Conservation (phyloP, 2,113 vertebrate genomes). For the Larimichthys crocea region DNA sequence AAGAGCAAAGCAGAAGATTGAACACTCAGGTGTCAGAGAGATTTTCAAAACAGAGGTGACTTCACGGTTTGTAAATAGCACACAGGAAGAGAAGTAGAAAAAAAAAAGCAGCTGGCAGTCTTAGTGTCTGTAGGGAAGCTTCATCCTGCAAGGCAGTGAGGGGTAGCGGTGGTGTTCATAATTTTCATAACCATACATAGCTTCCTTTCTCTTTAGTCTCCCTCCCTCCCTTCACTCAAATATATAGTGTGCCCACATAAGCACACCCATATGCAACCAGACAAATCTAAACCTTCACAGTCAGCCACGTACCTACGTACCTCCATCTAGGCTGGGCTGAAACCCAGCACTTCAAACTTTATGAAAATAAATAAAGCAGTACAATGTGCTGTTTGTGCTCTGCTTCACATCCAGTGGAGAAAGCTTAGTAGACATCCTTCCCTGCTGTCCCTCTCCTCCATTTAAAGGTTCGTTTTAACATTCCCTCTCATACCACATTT, state of each 20-base stretch:
- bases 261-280: slow-evolving; percentile 34
- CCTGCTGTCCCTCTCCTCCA: slow-evolving; percentile 66
- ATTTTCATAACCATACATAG: slow-evolving; percentile 63
- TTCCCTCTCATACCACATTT: slow-evolving; percentile 74
- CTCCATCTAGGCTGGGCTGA: slow-evolving; percentile 62
- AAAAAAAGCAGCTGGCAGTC: slow-evolving; percentile 35
- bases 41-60: slow-evolving; percentile 28
- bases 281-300: slow-evolving; percentile 44
- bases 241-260: slow-evolving; percentile 38
- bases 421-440: slow-evolving; percentile 57
- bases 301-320: slow-evolving; percentile 40
- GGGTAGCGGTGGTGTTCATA: slow-evolving; percentile 42
- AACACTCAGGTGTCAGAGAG: slow-evolving; percentile 5
- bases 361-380: slow-evolving; percentile 78
- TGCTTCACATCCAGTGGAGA: slow-evolving; percentile 57
- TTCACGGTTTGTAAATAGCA: slow-evolving; percentile 24
- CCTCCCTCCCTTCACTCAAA: slow-evolving; percentile 34
- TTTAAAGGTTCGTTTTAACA: slow-evolving; percentile 66
- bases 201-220: slow-evolving; percentile 44
- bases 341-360: slow-evolving; percentile 72
- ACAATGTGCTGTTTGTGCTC: slow-evolving; percentile 79
- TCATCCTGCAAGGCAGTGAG: slow-evolving; percentile 41
- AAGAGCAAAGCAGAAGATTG: slow-evolving; percentile 17
- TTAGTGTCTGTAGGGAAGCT: slow-evolving; percentile 37
- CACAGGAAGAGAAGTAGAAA: slow-evolving; percentile 18